Percentiles rank a stretch among this genome's conserved stretches.
Conservation (phyloP, 64 coral and sea anemone species). For the Montipora foliosa region DNA sequence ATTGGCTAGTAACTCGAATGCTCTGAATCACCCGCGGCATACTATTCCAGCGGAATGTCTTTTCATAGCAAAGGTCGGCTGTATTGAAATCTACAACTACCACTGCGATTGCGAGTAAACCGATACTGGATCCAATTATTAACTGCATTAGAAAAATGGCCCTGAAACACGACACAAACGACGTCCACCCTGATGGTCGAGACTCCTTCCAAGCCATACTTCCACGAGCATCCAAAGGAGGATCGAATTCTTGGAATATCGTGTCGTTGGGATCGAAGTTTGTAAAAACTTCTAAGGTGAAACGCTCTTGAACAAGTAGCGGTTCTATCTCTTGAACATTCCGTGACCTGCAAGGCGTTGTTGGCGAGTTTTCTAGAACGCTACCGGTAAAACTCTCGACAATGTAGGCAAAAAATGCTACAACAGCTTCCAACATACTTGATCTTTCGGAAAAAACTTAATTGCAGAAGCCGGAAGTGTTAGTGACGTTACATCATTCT, state of each 20-base stretch:
- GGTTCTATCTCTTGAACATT: background rate
- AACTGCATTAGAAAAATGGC: slow-evolving; percentile 69
- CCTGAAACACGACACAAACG: slow-evolving; percentile 57
- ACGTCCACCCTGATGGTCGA: background rate
- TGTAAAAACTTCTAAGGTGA: slow-evolving; percentile 1
- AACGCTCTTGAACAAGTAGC: background rate
- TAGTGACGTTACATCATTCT: too few species aligned
- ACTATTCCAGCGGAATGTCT: slow-evolving; percentile 56
- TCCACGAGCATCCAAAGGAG: background rate
- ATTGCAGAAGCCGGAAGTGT: too few species aligned
- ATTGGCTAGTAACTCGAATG: slow-evolving; percentile 54
- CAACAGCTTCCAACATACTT: slow-evolving; percentile 52
- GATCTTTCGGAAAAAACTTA: background rate
- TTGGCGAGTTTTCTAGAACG: slow-evolving; percentile 48
- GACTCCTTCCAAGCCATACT: slow-evolving; percentile 28
- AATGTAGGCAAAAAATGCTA: slow-evolving; percentile 59
- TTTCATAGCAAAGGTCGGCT: slow-evolving; percentile 69
- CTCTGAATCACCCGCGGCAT: slow-evolving; percentile 72
- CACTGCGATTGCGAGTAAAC: slow-evolving; percentile 45
- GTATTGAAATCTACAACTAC: slow-evolving; percentile 75
- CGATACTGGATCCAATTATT: slow-evolving; percentile 46
- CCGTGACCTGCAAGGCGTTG: background rate
- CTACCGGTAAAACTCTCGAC: slow-evolving; percentile 53
- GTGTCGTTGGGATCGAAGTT: slow-evolving; percentile 33
- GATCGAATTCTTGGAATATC: slow-evolving; percentile 65